A percentile compares a stretch with the other conserved stretches of the same genome.
Conservation (phyloP, 2,888 invertebrate genomes). For the Andrena minutula region DNA sequence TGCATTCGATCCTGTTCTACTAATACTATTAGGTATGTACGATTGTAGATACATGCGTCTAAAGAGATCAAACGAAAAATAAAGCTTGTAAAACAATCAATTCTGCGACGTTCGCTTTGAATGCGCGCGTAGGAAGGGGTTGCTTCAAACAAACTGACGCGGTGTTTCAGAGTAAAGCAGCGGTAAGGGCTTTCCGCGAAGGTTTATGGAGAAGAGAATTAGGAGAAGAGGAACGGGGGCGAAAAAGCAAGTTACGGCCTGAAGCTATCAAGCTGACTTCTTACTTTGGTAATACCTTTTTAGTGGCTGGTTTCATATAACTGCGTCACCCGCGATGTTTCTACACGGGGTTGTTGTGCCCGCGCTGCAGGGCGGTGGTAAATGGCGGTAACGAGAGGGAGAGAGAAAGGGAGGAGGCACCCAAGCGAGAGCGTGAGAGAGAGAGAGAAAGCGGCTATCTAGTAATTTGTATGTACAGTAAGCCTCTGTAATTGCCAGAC, state of each 20-base stretch:
- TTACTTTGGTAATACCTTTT: conserved; percentile 72
- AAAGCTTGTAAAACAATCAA: conserved; percentile 29
- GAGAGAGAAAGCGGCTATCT: conserved; percentile 21
- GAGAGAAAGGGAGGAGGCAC: conserved; percentile 40
- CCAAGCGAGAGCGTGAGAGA: neutral
- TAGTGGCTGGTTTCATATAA: conserved; percentile 68
- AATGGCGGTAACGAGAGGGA: conserved; percentile 50
- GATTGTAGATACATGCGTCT: neutral
- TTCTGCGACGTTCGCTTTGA: neutral
- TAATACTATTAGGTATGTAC: neutral
- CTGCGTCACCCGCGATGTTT: conserved; percentile 60
- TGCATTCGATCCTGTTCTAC: neutral
- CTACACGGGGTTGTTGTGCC: conserved; percentile 33
- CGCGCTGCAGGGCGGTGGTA: conserved; percentile 46
- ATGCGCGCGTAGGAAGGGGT: conserved; percentile 33
- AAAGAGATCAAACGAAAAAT: conserved; percentile 20
- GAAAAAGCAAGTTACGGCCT: conserved; percentile 66
- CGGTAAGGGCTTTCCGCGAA: conserved; percentile 34
- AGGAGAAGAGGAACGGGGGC: conserved; percentile 41
- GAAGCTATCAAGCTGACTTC: conserved; percentile 69
- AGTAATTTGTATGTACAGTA: conserved; percentile 79
- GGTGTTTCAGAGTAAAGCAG: conserved; percentile 34
- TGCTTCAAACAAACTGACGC: conserved; percentile 36
- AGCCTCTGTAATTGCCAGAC: conserved; percentile 79
- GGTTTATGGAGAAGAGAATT: conserved; percentile 57